phyloP scores from a whole-genome alignment of 2,888 invertebrate genomes.

The Atethmia centrago region DNA sequence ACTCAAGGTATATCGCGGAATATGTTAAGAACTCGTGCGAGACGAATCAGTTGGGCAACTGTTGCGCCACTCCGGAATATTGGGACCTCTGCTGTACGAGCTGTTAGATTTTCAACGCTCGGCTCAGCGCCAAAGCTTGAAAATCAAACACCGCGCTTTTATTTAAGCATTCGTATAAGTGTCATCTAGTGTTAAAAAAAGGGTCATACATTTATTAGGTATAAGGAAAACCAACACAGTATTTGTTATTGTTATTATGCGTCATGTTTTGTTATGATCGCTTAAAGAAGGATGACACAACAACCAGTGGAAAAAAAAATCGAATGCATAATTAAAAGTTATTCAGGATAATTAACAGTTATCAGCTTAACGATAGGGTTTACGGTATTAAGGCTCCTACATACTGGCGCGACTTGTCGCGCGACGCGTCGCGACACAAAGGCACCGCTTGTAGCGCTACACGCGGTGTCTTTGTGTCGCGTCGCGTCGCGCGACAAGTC shows the following conservation, averaged over 20 bases:
- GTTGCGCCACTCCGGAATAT: constrained; percentile 30
- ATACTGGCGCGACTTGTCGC: no score
- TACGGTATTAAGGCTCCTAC: no score
- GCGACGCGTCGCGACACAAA: no score
- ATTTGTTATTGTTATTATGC: not conserved
- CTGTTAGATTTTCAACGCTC: not conserved
- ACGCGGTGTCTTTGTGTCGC: no score
- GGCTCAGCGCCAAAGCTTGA: not conserved
- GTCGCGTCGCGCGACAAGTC: no score
- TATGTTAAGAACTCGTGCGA: constrained; percentile 55
- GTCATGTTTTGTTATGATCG: not conserved
- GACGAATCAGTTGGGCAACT: constrained; percentile 45
- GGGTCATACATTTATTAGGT: not conserved
- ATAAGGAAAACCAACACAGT: not conserved
- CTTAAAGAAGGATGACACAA: not conserved
- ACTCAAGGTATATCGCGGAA: constrained; percentile 44
- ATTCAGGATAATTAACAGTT: not conserved
- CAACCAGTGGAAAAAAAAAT: no score
- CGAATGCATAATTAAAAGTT: no score
- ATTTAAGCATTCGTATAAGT: not conserved
- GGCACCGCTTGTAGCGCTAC: no score
- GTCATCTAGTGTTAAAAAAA: not conserved
- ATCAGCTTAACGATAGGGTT: not conserved
- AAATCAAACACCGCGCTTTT: not conserved
- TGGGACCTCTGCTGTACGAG: not conserved